Conservation (phyloP, 2,113 vertebrate genomes). For the Heterocephalus glaber region DNA sequence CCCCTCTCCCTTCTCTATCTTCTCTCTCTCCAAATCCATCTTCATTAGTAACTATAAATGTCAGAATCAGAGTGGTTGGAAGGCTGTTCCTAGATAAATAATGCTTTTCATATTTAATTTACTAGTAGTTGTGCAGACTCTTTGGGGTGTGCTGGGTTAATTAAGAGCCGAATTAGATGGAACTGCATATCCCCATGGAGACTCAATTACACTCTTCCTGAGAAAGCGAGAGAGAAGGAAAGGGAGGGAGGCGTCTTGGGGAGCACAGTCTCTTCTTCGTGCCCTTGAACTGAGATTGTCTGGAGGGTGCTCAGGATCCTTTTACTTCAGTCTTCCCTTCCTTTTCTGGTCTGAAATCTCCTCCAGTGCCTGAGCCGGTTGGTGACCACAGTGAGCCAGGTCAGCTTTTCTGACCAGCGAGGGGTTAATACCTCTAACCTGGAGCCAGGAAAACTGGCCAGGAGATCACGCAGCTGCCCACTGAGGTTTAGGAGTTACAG, state of each 20-base stretch:
- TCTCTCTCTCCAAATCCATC: conserved; percentile 81
- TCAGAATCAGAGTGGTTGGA: conserved; percentile 81
- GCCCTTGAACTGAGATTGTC: neutral
- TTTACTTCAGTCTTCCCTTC: neutral
- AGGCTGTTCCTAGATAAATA: conserved; percentile 85
- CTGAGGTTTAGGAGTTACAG: neutral
- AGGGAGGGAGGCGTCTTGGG: neutral
- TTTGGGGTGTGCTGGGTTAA: conserved; percentile 86
- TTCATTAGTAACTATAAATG: conserved; percentile 86
- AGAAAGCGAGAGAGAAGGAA: neutral
- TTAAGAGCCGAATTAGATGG: conserved; percentile 86
- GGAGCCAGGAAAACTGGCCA: neutral
- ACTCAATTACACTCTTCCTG: conserved; percentile 80
- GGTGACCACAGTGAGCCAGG: fast-evolving
- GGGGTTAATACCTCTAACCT: neutral
- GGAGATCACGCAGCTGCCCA: neutral
- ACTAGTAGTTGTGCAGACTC: conserved; percentile 81
- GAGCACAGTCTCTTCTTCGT: neutral
- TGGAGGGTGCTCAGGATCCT: neutral
- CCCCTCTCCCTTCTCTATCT: conserved; percentile 22
- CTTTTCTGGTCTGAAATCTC: neutral
- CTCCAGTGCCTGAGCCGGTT: neutral
- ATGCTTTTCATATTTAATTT: conserved; percentile 89
- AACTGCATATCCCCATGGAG: conserved; percentile 82
- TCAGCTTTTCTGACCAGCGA: neutral